These are phyloP conservation scores for Heterotis niloticus DNA, from an alignment of 2,113 vertebrate genomes.

Conservation along the genomic window DNA sequence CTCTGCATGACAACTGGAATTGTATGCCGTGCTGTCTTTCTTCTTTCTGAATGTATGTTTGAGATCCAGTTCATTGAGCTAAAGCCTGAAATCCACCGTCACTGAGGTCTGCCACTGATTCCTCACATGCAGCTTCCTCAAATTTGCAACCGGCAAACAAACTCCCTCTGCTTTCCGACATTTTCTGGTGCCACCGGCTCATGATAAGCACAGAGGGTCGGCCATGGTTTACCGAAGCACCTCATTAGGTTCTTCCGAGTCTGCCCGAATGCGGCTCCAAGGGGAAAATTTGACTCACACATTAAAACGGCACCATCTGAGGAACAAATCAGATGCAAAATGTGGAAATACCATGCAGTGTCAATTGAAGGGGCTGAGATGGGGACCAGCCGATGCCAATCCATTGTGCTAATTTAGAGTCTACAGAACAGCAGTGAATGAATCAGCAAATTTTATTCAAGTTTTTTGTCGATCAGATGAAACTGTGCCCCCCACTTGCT, in stretches of 20 bases:
- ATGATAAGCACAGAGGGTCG: background rate
- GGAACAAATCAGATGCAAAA: background rate
- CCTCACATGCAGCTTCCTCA: background rate
- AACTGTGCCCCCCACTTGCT: no score
- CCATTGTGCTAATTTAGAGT: background rate
- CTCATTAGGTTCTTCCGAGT: background rate
- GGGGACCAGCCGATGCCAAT: background rate
- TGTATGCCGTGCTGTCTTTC: background rate
- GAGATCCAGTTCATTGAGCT: background rate
- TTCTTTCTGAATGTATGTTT: background rate
- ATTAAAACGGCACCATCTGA: background rate
- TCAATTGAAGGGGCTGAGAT: background rate
- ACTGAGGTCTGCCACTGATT: background rate
- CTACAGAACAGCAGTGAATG: background rate
- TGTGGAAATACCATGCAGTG: background rate
- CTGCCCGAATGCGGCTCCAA: background rate
- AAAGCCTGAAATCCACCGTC: background rate
- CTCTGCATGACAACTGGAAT: background rate
- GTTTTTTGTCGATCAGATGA: no score
- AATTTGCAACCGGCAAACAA: background rate
- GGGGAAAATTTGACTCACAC: background rate
- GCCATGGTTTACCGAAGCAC: background rate
- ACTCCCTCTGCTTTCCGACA: background rate
- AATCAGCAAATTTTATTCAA: no score
- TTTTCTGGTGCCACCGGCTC: background rate